Conservation (phyloP, 2,888 invertebrate genomes). For the Epistrophella euchroma region DNA sequence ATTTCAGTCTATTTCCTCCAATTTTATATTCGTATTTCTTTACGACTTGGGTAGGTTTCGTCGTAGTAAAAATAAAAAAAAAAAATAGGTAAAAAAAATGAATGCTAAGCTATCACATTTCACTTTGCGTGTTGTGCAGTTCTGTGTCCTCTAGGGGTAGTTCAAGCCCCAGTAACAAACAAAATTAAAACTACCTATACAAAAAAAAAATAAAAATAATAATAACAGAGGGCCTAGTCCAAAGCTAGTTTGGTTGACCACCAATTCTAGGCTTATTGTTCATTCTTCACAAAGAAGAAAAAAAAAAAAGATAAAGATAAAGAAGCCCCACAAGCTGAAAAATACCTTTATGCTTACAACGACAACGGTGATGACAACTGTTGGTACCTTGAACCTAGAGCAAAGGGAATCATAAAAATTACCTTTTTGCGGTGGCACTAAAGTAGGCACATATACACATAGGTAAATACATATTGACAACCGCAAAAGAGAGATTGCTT, state of each 20-base stretch:
- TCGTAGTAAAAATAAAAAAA: slow-evolving; percentile 24
- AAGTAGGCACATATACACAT: background rate
- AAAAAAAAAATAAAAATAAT: slow-evolving; percentile 11
- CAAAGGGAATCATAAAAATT: slow-evolving; percentile 50
- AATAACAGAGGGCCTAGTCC: slow-evolving; percentile 37
- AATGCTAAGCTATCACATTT: slow-evolving; percentile 27
- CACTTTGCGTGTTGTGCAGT: slow-evolving; percentile 27
- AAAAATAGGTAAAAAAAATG: slow-evolving; percentile 27
- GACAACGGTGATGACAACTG: slow-evolving; percentile 44
- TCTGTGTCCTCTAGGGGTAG: slow-evolving; percentile 24
- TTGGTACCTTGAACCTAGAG: slow-evolving; percentile 63
- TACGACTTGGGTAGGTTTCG: slow-evolving; percentile 34
- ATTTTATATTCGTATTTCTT: slow-evolving; percentile 27
- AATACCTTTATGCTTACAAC: slow-evolving; percentile 43
- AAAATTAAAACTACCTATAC: background rate
- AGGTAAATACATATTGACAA: background rate
- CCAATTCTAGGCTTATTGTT: slow-evolving; percentile 49
- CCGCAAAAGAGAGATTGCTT: slow-evolving; percentile 56
- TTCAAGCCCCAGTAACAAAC: slow-evolving; percentile 8
- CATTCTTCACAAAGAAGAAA: slow-evolving; percentile 34
- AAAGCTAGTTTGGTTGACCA: slow-evolving; percentile 58
- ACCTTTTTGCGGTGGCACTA: slow-evolving; percentile 30
- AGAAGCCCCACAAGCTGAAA: slow-evolving; percentile 61
- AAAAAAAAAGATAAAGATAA: background rate
- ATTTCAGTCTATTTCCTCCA: slow-evolving; percentile 54